Percentiles rank a stretch among this genome's conserved stretches.
These are phyloP conservation scores for Sphenodon punctatus DNA, from an alignment of 2,797 vertebrate species.

Conservation along the genomic window DNA sequence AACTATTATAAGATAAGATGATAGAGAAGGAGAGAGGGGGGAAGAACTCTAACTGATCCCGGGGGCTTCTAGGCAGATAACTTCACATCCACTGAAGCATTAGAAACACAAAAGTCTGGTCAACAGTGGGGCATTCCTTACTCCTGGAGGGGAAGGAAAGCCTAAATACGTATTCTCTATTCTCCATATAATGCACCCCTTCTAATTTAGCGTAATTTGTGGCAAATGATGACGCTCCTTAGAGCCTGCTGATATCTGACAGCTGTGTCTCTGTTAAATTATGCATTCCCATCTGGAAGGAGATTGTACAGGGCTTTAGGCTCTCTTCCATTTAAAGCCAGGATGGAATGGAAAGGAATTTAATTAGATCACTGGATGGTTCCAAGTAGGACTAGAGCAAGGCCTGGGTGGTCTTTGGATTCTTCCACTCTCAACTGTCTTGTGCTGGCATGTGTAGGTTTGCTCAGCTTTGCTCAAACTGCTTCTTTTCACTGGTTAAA, in stretches of 20 bases:
- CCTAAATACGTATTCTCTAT: constrained; percentile 62
- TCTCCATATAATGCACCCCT: constrained; percentile 66
- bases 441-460: constrained; percentile 63
- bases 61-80: background rate
- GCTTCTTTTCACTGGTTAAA: constrained; percentile 68
- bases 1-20: background rate
- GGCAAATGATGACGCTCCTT: constrained; percentile 67
- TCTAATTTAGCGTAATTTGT: constrained; percentile 67
- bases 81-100: background rate
- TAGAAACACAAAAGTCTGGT: background rate
- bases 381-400: constrained; percentile 66
- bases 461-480: constrained; percentile 68
- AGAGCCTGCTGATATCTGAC: constrained; percentile 68
- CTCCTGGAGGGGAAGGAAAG: constrained; percentile 39
- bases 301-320: constrained; percentile 61
- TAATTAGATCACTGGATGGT: constrained; percentile 68
- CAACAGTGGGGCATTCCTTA: constrained; percentile 10
- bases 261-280: constrained; percentile 75
- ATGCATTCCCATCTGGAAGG: constrained; percentile 76
- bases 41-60: background rate
- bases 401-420: constrained; percentile 59
- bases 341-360: constrained; percentile 67
- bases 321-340: constrained; percentile 60
- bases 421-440: constrained; percentile 50
- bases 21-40: background rate